Percentiles rank a stretch among this genome's conserved stretches.
phyloP scores from a whole-genome alignment of 1,140 invertebrate genomes.

The Drosophila grimshawi region DNA sequence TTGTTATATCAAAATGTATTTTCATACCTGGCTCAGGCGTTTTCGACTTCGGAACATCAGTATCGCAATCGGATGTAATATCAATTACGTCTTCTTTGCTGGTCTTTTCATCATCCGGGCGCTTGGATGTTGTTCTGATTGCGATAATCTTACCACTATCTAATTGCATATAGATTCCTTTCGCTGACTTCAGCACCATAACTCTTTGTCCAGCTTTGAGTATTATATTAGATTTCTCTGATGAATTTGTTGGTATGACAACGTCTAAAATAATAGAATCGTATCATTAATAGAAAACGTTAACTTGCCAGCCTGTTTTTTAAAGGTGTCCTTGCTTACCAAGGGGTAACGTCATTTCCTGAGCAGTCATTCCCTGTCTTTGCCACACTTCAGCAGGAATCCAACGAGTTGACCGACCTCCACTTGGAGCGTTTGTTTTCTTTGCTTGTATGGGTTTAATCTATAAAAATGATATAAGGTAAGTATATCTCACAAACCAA shows the following conservation, averaged over 20 bases:
- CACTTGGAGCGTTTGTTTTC: conserved; percentile 80
- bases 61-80: conserved; percentile 76
- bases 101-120: conserved; percentile 51
- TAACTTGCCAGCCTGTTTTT: not conserved
- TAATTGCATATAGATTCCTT: conserved; percentile 97
- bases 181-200: conserved; percentile 96
- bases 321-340: conserved; percentile 84
- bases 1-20: not conserved
- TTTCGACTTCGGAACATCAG: conserved; percentile 58
- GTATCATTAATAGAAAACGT: not conserved
- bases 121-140: conserved; percentile 86
- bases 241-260: conserved; percentile 95
- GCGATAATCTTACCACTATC: conserved; percentile 98
- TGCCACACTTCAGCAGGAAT: conserved; percentile 95
- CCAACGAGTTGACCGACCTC: conserved; percentile 87
- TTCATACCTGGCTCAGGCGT: conserved; percentile 59
- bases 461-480: conserved; percentile 3
- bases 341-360: conserved; percentile 95
- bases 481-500: no score
- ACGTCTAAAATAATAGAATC: conserved; percentile 88
- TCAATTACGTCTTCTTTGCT: conserved; percentile 78
- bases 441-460: conserved; percentile 76
- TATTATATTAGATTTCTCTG: conserved; percentile 93
- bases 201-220: conserved; percentile 96
- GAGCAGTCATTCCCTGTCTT: conserved; percentile 96